phyloP scores from a whole-genome alignment of 2,797 vertebrate species.

The Siniperca undulata region DNA sequence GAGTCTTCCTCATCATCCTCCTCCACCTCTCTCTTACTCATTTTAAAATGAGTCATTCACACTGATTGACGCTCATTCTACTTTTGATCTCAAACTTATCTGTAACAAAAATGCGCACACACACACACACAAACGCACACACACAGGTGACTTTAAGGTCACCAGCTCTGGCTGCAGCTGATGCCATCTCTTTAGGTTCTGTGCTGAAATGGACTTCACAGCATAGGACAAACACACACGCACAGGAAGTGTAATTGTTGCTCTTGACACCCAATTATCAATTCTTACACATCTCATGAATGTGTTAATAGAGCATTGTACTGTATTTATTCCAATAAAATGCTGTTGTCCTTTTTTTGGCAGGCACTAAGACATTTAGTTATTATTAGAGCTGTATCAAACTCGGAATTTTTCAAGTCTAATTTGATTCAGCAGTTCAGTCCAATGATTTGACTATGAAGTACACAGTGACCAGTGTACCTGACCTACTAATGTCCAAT shows the following conservation, averaged over 20 bases:
- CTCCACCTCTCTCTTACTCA: conserved; percentile 44
- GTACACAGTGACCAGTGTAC: background rate
- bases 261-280: conserved; percentile 65
- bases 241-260: conserved; percentile 53
- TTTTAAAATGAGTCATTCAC: conserved; percentile 47
- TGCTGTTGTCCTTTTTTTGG: conserved; percentile 65
- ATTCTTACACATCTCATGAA: conserved; percentile 69
- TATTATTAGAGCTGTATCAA: conserved; percentile 59
- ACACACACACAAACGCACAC: background rate
- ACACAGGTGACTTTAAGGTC: conserved; percentile 25
- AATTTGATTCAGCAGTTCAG: conserved; percentile 30
- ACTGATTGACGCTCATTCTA: conserved; percentile 35
- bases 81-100: conserved; percentile 37
- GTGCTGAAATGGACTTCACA: conserved; percentile 45
- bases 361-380: conserved; percentile 48
- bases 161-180: conserved; percentile 20
- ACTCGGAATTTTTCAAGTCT: conserved; percentile 11
- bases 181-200: conserved; percentile 18
- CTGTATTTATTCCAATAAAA: conserved; percentile 62
- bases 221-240: conserved; percentile 30
- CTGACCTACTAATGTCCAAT: background rate
- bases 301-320: conserved; percentile 69
- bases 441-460: background rate
- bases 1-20: conserved; percentile 53
- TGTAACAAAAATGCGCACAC: conserved; percentile 8